A percentile compares a stretch with the other conserved stretches of the same genome.
phyloP scores from a whole-genome alignment of 2,797 vertebrate genomes.

The Gallinago solitaria region DNA sequence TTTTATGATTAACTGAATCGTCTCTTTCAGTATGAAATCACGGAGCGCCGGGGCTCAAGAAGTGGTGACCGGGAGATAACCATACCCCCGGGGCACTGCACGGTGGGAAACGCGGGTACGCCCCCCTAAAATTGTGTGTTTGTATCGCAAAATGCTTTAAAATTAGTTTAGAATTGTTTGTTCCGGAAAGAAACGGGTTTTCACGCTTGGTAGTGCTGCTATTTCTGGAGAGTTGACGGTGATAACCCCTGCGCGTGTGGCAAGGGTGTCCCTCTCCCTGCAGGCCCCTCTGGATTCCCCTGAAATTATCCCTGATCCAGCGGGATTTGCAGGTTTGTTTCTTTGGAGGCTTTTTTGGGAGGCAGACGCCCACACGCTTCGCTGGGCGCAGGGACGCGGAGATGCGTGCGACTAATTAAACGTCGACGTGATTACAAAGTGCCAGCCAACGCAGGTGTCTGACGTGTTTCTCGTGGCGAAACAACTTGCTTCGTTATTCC shows the following conservation, averaged over 20 bases:
- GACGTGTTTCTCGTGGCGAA: not conserved
- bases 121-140: not conserved
- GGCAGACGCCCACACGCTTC: not conserved
- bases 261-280: not conserved
- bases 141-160: not conserved
- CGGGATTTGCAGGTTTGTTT: not conserved
- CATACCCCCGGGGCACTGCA: not conserved
- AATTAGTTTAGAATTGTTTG: not conserved
- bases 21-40: constrained; percentile 20
- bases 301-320: not conserved
- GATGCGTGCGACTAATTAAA: accelerated
- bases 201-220: accelerated
- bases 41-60: not conserved
- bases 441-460: not conserved
- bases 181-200: not conserved
- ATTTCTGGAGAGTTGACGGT: not conserved
- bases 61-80: not conserved
- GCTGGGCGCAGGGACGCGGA: not conserved
- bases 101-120: accelerated
- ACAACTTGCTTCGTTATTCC: not conserved
- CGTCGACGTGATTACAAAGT: not conserved
- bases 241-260: not conserved
- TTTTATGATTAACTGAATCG: constrained; percentile 21
- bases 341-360: not conserved
- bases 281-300: not conserved